Percentiles rank a stretch among this genome's conserved stretches.
Conservation (phyloP, 2,888 invertebrate genomes). For the Neelides folsomi region DNA sequence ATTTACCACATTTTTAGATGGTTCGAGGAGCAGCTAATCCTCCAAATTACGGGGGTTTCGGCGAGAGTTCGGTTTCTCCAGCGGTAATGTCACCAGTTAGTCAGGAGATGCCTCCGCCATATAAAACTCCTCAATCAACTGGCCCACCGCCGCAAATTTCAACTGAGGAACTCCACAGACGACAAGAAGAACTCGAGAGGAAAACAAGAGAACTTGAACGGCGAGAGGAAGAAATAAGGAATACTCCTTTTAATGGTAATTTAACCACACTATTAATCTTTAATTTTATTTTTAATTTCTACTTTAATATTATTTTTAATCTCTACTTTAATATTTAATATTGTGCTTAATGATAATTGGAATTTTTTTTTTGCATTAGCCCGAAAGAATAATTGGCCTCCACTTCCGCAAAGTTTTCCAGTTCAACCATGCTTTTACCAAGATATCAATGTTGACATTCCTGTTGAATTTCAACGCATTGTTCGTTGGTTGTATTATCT, state of each 20-base stretch:
- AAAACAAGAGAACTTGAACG: conserved; percentile 79
- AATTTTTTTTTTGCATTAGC: conserved; percentile 38
- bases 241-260: conserved; percentile 42
- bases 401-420: conserved; percentile 80
- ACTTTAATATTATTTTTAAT: not conserved
- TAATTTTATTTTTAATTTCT: not conserved
- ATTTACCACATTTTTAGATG: conserved; percentile 35
- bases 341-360: not conserved
- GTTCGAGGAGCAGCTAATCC: conserved; percentile 44
- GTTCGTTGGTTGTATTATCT: conserved; percentile 88
- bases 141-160: conserved; percentile 28
- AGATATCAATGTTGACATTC: conserved; percentile 97
- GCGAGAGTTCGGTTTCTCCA: conserved; percentile 21
- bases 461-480: conserved; percentile 89
- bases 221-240: conserved; percentile 70
- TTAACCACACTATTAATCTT: not conserved
- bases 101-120: conserved; percentile 27
- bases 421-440: conserved; percentile 98
- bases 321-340: too few relatives aligned
- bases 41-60: conserved; percentile 37
- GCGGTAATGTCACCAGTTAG: conserved; percentile 33
- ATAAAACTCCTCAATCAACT: conserved; percentile 14
- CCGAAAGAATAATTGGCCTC: conserved; percentile 94
- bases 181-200: conserved; percentile 78
- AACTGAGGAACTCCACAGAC: conserved; percentile 45